Conservation (phyloP, 2,888 invertebrate species). For the Chorisops tibialis region DNA sequence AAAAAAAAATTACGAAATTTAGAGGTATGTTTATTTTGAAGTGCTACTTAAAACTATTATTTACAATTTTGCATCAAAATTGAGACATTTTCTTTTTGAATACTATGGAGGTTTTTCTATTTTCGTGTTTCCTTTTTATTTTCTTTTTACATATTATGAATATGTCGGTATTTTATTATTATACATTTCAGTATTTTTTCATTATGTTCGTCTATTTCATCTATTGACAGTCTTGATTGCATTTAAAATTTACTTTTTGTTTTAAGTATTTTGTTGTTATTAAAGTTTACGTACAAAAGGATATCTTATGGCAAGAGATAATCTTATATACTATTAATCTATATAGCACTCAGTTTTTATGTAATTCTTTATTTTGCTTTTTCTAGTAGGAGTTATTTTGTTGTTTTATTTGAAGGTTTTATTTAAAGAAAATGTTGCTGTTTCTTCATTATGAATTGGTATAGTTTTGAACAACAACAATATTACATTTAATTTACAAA, state of each 20-base stretch:
- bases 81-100: no score
- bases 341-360: slow-evolving; percentile 25
- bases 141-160: neutral
- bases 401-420: no score
- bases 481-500: no score
- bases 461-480: no score
- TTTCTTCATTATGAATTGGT: no score
- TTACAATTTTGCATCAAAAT: no score
- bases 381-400: no score
- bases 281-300: slow-evolving; percentile 13
- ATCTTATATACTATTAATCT: neutral
- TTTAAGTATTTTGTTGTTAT: slow-evolving; percentile 9
- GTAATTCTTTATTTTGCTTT: neutral
- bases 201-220: neutral
- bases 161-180: neutral
- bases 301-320: slow-evolving; percentile 42
- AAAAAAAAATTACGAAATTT: no score
- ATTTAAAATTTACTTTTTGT: neutral
- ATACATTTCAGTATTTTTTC: neutral
- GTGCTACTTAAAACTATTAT: no score
- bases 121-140: neutral
- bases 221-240: slow-evolving; percentile 23
- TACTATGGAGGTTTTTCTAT: no score
- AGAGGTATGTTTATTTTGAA: no score
- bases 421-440: no score